phyloP scores from a whole-genome alignment of 2,797 vertebrate species.

The Acipenser transmontanus region DNA sequence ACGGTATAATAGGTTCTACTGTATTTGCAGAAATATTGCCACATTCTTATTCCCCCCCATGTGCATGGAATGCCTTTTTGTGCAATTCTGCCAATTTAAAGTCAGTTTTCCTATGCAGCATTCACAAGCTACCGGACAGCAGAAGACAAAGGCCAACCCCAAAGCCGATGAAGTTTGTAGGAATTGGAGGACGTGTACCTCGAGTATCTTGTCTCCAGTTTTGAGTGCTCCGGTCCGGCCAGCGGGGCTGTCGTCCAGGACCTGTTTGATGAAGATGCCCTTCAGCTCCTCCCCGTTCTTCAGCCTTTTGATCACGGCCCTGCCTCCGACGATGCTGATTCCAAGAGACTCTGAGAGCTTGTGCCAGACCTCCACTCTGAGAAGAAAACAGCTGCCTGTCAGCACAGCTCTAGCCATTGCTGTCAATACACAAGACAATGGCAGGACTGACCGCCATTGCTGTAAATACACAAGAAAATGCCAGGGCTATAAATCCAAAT shows the following conservation, averaged over 20 bases:
- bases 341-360: constrained; percentile 78
- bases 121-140: not conserved
- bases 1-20: not conserved
- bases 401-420: too few species aligned
- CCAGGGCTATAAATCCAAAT: too few species aligned
- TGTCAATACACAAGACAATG: too few species aligned
- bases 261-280: constrained; percentile 96
- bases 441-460: too few species aligned
- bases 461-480: too few species aligned
- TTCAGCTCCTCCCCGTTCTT: constrained; percentile 92
- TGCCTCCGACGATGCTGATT: constrained; percentile 93
- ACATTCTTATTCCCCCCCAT: not conserved
- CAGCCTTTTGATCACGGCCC: constrained; percentile 83
- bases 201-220: constrained; percentile 95
- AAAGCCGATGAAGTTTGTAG: not conserved
- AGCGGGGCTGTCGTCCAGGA: constrained; percentile 80
- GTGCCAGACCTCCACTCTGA: constrained; percentile 82
- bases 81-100: too few species aligned
- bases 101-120: too few species aligned
- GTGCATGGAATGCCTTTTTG: not conserved
- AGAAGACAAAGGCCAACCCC: not conserved
- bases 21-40: not conserved
- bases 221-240: constrained; percentile 72
- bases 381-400: not conserved
- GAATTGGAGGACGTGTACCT: constrained; percentile 57